These are phyloP conservation scores for Tragulus kanchil DNA, from an alignment of 2,113 vertebrate species.

Conservation along the genomic window DNA sequence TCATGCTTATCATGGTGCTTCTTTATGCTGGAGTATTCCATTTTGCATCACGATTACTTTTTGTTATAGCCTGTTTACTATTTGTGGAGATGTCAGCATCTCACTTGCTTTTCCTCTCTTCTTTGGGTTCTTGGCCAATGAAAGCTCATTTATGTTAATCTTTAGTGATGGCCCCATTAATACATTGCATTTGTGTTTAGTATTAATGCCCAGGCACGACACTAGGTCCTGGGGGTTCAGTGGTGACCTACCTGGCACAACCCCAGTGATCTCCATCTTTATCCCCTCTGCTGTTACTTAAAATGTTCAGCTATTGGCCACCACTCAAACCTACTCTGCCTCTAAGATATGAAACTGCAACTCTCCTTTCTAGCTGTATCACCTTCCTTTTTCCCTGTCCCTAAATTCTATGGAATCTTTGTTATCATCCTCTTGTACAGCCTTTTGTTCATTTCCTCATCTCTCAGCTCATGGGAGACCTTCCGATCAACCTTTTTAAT, in stretches of 20 bases:
- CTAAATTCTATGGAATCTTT: neutral
- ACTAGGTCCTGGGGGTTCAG: neutral
- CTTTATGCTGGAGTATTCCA: neutral
- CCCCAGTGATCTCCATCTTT: neutral
- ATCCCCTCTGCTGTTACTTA: neutral
- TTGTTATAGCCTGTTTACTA: neutral
- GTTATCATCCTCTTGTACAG: neutral
- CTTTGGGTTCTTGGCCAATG: neutral
- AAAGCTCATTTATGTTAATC: neutral
- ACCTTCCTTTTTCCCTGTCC: neutral
- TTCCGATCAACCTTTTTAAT: neutral
- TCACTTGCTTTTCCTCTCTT: neutral
- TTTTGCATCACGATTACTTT: neutral
- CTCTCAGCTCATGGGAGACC: neutral
- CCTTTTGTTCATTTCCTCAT: neutral
- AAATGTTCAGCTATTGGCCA: neutral
- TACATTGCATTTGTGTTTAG: neutral
- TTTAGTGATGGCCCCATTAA: neutral
- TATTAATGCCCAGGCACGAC: neutral
- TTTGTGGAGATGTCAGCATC: neutral
- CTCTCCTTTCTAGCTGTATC: neutral
- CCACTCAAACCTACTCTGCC: neutral
- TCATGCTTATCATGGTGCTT: neutral
- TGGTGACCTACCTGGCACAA: neutral
- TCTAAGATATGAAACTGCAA: neutral